These are phyloP conservation scores for Hedychridium roseum DNA, from an alignment of 2,888 invertebrate genomes.

Conservation along the genomic window DNA sequence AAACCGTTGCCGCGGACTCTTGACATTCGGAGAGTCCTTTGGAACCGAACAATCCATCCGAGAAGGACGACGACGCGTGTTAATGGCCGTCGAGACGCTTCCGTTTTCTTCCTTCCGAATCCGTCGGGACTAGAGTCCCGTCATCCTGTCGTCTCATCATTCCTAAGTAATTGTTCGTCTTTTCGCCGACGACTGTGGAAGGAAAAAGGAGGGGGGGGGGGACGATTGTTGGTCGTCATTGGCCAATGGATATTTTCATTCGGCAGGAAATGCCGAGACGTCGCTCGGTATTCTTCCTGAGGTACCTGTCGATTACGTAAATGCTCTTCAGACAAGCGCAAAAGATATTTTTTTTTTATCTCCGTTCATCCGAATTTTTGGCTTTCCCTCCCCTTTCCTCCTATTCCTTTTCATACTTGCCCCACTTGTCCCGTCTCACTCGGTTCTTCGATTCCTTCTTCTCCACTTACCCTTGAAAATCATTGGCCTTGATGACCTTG, in stretches of 20 bases:
- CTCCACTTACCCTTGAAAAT: too few relatives aligned
- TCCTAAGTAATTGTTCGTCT: not conserved
- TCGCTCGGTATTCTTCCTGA: not conserved
- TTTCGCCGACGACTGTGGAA: too few relatives aligned
- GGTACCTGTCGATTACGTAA: conserved; percentile 57
- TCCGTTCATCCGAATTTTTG: conserved; percentile 14
- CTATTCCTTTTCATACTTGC: conserved; percentile 31
- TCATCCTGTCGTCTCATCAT: not conserved
- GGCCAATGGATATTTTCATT: too few relatives aligned
- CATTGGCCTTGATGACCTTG: too few relatives aligned
- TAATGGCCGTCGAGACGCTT: conserved; percentile 26
- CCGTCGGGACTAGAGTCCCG: not conserved
- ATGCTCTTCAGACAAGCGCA: conserved; percentile 60
- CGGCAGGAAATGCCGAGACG: too few relatives aligned
- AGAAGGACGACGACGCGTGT: conserved; percentile 32
- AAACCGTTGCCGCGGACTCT: too few relatives aligned
- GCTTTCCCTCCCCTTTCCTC: conserved; percentile 32
- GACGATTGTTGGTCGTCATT: too few relatives aligned
- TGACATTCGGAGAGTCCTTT: too few relatives aligned
- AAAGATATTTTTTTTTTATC: conserved; percentile 53
- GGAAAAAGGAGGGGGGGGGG: too few relatives aligned
- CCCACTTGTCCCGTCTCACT: conserved; percentile 29
- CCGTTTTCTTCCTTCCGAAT: conserved; percentile 10
- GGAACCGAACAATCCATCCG: too few relatives aligned
- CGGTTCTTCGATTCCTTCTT: too few relatives aligned